Evolutionary conservation across 2,113 vertebrate species (phyloP), one percentile per base, ranked within the genome.

Genomic region (Callospermophilus lateralis): DNA sequence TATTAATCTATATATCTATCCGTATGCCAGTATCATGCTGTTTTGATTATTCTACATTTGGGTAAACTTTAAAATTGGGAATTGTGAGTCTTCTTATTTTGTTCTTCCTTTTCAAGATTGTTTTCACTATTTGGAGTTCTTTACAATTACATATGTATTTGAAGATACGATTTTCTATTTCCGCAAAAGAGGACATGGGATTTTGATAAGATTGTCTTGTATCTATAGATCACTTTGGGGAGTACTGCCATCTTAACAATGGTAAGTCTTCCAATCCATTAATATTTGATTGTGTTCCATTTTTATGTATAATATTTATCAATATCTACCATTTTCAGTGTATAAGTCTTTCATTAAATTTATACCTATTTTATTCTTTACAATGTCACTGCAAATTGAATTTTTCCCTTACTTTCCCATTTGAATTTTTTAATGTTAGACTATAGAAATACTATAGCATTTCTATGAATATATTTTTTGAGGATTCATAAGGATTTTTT

Each of bases 391-490:
- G 15, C 51, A 93, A 93, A 39, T 77, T 28, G 30, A 87, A 87
- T 93, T 70, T 55, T 68, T 78, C 78, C 77, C n/a, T 79, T 80
- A 24, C 58, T 93, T 87, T 86, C 48, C 37, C 70, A 58, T 79
- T 87, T 80, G 51, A 55, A 30, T 76, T 76, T 2, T 58, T 84
- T 17, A 87, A 48, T 87, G 32, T 51, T 87, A 72, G 63, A 48
- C 34, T 61, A 61, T 58, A 48, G 20, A 58, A 80, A 65, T n/a
- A 68, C 39, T 65, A 37, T 58, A 58, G 19, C 19, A 22, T 20
- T 58, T 58, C 55, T 20, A 58, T 6, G 20, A 42, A 24, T 93
- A 26, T 37, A 13, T 37, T 11, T 84, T 83, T 48, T 76, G 80
- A 65, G 80, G 24, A 67, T 58, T 88, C 32, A 80, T 39, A 5